Percentiles rank a stretch among this genome's conserved stretches.
phyloP scores from a whole-genome alignment of 2,888 invertebrate genomes.

The Tribolium freemani region DNA sequence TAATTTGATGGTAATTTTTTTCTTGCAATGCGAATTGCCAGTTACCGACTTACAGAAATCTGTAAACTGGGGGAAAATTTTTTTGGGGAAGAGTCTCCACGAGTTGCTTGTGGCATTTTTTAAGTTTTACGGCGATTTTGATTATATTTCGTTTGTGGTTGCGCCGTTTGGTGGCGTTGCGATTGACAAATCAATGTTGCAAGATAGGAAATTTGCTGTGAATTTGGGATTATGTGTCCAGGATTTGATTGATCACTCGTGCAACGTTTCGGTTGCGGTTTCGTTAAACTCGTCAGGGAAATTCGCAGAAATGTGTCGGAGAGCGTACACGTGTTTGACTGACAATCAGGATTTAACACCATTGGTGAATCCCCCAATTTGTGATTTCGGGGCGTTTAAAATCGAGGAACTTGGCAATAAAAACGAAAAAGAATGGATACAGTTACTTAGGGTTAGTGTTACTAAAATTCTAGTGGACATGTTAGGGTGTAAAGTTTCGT shows the following conservation, averaged over 20 bases:
- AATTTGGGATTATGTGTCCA: constrained; percentile 72
- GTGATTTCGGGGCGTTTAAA: constrained; percentile 37
- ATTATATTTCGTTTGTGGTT: constrained; percentile 73
- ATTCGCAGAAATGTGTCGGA: constrained; percentile 17
- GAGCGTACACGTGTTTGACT: neutral
- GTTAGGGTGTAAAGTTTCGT: neutral
- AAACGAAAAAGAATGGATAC: neutral
- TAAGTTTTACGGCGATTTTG: constrained; percentile 74
- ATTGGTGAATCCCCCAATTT: too few relatives aligned
- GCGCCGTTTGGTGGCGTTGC: constrained; percentile 75
- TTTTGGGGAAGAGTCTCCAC: neutral
- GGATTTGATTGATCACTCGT: constrained; percentile 77
- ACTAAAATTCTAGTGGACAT: neutral
- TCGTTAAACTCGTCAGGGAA: constrained; percentile 26
- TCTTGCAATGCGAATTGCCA: constrained; percentile 74
- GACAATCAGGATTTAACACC: too few relatives aligned
- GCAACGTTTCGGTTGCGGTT: constrained; percentile 66
- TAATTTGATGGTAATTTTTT: constrained; percentile 78
- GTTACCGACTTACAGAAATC: constrained; percentile 70
- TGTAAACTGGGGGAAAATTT: constrained; percentile 47
- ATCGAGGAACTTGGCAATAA: constrained; percentile 52
- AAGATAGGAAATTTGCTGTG: constrained; percentile 57
- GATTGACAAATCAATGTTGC: constrained; percentile 66
- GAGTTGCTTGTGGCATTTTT: constrained; percentile 73
- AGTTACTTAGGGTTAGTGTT: neutral